Conservation (phyloP, 2,888 invertebrate species). For the Caenorhabditis sp. region DNA sequence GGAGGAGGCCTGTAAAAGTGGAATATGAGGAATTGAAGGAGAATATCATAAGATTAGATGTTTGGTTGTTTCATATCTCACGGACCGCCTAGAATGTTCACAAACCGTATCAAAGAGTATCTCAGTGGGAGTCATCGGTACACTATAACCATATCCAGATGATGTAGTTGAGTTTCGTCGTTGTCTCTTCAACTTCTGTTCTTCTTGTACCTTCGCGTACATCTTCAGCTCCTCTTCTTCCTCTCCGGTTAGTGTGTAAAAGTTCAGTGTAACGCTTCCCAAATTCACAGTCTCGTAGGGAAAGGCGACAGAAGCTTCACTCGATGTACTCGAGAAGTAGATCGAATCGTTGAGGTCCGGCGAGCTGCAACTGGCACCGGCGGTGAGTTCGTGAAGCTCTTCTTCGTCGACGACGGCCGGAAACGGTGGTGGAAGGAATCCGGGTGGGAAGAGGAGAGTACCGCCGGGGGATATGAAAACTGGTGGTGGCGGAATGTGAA, state of each 20-base stretch:
- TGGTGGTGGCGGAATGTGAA: conserved; percentile 71
- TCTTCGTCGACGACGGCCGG: conserved; percentile 66
- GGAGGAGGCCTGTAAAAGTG: conserved; percentile 76
- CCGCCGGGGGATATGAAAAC: conserved; percentile 27
- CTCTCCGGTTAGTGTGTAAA: conserved; percentile 57
- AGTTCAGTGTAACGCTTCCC: conserved; percentile 41
- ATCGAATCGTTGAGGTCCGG: conserved; percentile 22
- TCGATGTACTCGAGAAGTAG: conserved; percentile 43
- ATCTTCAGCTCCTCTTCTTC: conserved; percentile 60
- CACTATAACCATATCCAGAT: conserved; percentile 32
- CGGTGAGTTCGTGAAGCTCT: conserved; percentile 56
- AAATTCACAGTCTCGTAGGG: conserved; percentile 31
- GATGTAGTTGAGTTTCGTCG: conserved; percentile 38
- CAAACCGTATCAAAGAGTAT: conserved; percentile 60
- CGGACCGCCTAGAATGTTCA: conserved; percentile 6
- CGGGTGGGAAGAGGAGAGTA: conserved; percentile 57
- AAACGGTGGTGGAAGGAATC: conserved; percentile 64
- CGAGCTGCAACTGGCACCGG: conserved; percentile 16
- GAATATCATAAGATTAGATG: background rate
- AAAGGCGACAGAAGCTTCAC: conserved; percentile 24
- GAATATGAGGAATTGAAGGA: conserved; percentile 2
- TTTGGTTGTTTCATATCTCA: background rate
- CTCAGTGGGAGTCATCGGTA: conserved; percentile 54
- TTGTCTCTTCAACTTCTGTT: conserved; percentile 38
- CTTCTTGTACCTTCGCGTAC: conserved; percentile 62